These are phyloP conservation scores for Patella pellucida DNA, from an alignment of 2,888 invertebrate genomes.

Conservation along the genomic window DNA sequence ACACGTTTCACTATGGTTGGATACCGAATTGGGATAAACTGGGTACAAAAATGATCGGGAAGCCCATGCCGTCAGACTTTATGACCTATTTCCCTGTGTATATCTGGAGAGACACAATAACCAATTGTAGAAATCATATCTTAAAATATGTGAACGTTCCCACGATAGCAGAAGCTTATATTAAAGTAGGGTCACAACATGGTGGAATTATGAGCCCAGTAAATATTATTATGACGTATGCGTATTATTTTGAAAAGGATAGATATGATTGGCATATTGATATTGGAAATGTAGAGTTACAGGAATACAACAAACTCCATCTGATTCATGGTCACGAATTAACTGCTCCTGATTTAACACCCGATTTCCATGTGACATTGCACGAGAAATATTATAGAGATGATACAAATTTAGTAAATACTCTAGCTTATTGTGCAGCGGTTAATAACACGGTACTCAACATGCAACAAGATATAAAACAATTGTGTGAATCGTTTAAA, in stretches of 20 bases:
- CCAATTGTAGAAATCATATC: not conserved
- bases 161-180: not conserved
- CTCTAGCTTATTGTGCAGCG: not conserved
- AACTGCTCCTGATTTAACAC: not conserved
- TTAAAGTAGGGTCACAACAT: not conserved
- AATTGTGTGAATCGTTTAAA: not conserved
- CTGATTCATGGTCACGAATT: not conserved
- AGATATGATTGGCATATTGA: slow-evolving; percentile 7
- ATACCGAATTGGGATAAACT: not conserved
- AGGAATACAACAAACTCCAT: not conserved
- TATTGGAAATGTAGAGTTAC: not conserved
- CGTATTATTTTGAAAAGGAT: not conserved
- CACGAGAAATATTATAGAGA: not conserved
- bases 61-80: not conserved
- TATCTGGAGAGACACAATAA: not conserved
- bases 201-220: not conserved
- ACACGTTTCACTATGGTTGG: not conserved
- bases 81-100: not conserved
- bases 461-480: not conserved
- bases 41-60: not conserved
- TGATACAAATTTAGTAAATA: not conserved
- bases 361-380: not conserved
- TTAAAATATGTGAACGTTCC: not conserved
- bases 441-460: not conserved
- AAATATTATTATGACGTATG: slow-evolving; percentile 1